Percentiles rank a stretch among this genome's conserved stretches.
phyloP scores from a whole-genome alignment of 2,113 vertebrate species.

The Terrapene triunguis region DNA sequence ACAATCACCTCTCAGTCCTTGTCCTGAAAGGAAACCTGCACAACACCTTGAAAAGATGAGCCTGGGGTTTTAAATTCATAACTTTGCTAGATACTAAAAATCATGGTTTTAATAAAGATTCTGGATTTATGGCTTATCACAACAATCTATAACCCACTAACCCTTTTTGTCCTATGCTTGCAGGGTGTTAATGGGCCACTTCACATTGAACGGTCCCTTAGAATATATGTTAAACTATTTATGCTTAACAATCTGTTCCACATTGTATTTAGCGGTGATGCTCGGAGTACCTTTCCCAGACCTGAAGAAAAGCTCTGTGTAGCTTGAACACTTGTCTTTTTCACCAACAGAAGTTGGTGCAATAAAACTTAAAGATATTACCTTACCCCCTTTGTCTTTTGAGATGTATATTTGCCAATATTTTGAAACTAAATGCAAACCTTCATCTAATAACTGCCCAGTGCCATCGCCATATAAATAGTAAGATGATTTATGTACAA shows the following conservation, averaged over 20 bases:
- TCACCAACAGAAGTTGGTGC: background rate
- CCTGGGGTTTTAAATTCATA: background rate
- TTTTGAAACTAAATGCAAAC: background rate
- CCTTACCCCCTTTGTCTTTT: background rate
- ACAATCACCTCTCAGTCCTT: background rate
- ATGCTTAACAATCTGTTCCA: background rate
- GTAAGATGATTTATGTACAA: background rate
- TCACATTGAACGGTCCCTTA: background rate
- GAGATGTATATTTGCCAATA: background rate
- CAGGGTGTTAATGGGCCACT: background rate
- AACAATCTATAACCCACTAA: background rate
- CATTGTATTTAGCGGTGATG: background rate
- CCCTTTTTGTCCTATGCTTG: background rate
- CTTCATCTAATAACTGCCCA: background rate
- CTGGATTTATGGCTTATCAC: background rate
- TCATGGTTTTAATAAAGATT: background rate
- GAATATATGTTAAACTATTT: background rate
- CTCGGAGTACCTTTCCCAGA: background rate
- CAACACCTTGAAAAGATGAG: background rate
- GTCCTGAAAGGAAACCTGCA: background rate
- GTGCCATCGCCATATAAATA: background rate
- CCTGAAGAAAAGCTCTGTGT: background rate
- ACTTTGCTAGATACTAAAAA: background rate
- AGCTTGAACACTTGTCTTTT: background rate
- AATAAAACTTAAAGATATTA: background rate